These are phyloP conservation scores for Portunus trituberculatus DNA, from an alignment of 1,140 invertebrate genomes.

Conservation along the genomic window DNA sequence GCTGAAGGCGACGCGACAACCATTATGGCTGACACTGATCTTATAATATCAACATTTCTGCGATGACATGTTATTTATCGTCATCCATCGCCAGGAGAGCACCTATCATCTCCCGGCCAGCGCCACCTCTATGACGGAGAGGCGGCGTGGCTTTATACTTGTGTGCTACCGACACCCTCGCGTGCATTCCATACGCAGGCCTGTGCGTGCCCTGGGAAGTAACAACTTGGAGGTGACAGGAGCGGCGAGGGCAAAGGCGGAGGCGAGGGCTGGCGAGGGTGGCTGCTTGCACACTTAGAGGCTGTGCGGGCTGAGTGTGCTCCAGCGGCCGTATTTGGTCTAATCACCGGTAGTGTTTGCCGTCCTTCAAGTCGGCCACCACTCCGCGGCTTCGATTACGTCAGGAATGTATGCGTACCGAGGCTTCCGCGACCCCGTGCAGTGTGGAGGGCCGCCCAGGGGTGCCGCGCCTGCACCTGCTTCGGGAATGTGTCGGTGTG, in stretches of 20 bases:
- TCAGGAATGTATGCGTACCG: slow-evolving; percentile 65
- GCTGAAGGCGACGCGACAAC: not conserved
- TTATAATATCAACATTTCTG: not conserved
- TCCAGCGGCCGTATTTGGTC: slow-evolving; percentile 65
- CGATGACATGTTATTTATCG: not conserved
- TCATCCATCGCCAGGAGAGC: not conserved
- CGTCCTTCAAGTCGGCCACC: slow-evolving; percentile 61
- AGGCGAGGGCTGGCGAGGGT: slow-evolving; percentile 16
- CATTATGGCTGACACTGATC: not conserved
- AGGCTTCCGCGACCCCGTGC: slow-evolving; percentile 53
- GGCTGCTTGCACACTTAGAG: slow-evolving; percentile 58
- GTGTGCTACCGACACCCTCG: not conserved
- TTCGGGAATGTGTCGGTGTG: not conserved
- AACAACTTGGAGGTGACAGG: not conserved
- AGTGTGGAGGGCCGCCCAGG: not conserved
- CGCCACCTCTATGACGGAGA: not conserved
- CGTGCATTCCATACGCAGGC: not conserved
- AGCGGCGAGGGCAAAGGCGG: not conserved
- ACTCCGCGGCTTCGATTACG: slow-evolving; percentile 70
- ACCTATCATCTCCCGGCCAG: not conserved
- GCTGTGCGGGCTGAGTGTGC: slow-evolving; percentile 54
- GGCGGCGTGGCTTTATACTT: not conserved
- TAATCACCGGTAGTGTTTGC: slow-evolving; percentile 66
- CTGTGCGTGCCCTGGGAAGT: slow-evolving; percentile 12
- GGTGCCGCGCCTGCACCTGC: not conserved